Conservation (phyloP, 2,888 invertebrate species). For the Alcis repandata region DNA sequence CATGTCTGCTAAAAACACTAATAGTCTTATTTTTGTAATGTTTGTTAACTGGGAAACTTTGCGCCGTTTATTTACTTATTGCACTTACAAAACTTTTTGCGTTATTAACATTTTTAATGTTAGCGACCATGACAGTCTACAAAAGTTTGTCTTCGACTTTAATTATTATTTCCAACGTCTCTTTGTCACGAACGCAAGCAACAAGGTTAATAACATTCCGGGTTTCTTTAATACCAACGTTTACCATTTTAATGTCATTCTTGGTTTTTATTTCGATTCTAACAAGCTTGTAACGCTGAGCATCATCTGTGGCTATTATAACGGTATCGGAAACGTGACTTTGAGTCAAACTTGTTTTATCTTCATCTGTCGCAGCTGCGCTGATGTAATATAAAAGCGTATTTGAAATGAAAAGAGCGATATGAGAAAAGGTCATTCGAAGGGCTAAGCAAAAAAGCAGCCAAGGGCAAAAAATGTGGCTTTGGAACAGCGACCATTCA, state of each 20-base stretch:
- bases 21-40: background rate
- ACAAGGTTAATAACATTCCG: slow-evolving; percentile 35
- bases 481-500: slow-evolving; percentile 76
- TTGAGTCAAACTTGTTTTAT: slow-evolving; percentile 55
- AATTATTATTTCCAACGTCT: slow-evolving; percentile 17
- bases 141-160: slow-evolving; percentile 15
- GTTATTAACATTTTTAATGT: slow-evolving; percentile 5
- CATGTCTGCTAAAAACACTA: slow-evolving; percentile 19
- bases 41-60: slow-evolving; percentile 1
- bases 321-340: slow-evolving; percentile 65
- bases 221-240: slow-evolving; percentile 25
- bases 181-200: slow-evolving; percentile 35
- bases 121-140: slow-evolving; percentile 24
- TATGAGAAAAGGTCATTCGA: slow-evolving; percentile 47
- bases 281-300: slow-evolving; percentile 23
- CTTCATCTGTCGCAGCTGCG: slow-evolving; percentile 47
- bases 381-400: slow-evolving; percentile 37
- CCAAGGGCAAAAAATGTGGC: slow-evolving; percentile 45
- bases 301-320: slow-evolving; percentile 51
- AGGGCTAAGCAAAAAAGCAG: slow-evolving; percentile 19
- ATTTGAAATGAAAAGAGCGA: slow-evolving; percentile 36
- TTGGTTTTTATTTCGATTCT: slow-evolving; percentile 23
- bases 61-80: slow-evolving; percentile 8
- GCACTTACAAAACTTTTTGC: slow-evolving; percentile 3
- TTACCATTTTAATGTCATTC: slow-evolving; percentile 28